Base-by-base conservation (phyloP, 2,113 vertebrate species). In the Urocynchramus pylzowi region DNA sequence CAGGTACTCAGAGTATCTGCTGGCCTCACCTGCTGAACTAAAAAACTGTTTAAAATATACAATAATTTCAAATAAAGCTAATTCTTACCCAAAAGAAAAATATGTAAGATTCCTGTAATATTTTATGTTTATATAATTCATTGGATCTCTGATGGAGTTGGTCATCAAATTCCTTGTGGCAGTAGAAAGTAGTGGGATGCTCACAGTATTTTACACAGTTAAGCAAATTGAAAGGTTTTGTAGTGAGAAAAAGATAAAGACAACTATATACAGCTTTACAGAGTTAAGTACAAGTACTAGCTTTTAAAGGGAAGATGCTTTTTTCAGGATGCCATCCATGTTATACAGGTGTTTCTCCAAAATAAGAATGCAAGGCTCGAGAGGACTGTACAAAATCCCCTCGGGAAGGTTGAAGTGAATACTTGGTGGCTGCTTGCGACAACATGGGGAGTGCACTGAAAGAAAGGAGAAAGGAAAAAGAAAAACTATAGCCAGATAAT, bases 81-180 rank as follows among this genome's bases (percentile, higher is more conserved):
- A 75, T 76, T 87, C 24, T 68, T 31, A 73, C 16, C 27, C n/a
- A n/a, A 56, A 85, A 63, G 1, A 64, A 52, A 79, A 77, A 10
- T 12, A 59, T 15, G 17, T 20, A 59, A 41, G 75, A 74, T n/a
- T 49, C 14, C 6, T 0, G 0, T 26, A 47, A 42, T 60, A 35
- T 39, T 79, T 79, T 73, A 37, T 71, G 24, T 79, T 79, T 76
- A 50, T 59, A 13, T 42, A 50, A 74, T 75, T 82, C 3, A 64
- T 20, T 54, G 35, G 35, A 83, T 44, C 59, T 67, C 18, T 18
- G 20, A 21, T 33, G 30, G 63, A 65, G 30, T 4, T 52, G 16
- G 39, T 11, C 35, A 73, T 24, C 9, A 1, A 75, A 82, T 35
- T 67, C 42, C 33, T 75, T 65, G 71, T 26, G 67, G 70, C 30